Evolutionary conservation across 2,888 invertebrate species (phyloP).

Genomic region (Entomobrya proxima): DNA sequence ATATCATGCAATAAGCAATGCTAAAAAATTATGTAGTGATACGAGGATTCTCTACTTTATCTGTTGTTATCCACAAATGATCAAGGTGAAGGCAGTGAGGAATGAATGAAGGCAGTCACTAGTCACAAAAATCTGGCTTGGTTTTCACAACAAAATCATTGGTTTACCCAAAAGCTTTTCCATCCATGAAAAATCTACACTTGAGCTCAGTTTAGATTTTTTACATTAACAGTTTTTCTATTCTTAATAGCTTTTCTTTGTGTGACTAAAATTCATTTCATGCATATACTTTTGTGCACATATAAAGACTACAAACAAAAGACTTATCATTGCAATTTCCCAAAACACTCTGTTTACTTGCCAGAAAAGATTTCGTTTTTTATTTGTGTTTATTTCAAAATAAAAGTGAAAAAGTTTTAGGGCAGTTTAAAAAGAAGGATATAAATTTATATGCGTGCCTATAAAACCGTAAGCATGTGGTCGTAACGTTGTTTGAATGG

Average conservation of each 20-base stretch:
- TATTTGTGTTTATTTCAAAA: background rate
- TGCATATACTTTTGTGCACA: too few species aligned
- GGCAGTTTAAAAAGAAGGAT: background rate
- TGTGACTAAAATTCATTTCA: background rate
- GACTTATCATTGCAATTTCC: background rate
- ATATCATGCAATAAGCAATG: too few species aligned
- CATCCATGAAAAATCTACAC: slow-evolving; percentile 48
- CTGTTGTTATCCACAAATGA: background rate
- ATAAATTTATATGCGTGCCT: background rate
- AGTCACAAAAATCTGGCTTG: background rate
- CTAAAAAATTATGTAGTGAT: too few species aligned
- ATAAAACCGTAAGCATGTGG: slow-evolving; percentile 39
- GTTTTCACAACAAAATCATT: background rate
- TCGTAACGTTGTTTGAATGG: slow-evolving; percentile 56
- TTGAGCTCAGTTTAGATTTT: background rate
- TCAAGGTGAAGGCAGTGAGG: slow-evolving; percentile 9
- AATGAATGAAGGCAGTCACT: background rate
- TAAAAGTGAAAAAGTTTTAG: slow-evolving; percentile 21
- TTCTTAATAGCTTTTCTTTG: background rate
- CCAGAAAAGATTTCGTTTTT: background rate
- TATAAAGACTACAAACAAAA: background rate
- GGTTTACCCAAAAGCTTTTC: slow-evolving; percentile 37
- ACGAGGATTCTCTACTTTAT: too few species aligned
- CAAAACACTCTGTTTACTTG: background rate
- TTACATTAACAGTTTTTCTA: slow-evolving; percentile 1